Base-by-base conservation (phyloP, 2,797 vertebrate species). In the Eremophila alpestris region DNA sequence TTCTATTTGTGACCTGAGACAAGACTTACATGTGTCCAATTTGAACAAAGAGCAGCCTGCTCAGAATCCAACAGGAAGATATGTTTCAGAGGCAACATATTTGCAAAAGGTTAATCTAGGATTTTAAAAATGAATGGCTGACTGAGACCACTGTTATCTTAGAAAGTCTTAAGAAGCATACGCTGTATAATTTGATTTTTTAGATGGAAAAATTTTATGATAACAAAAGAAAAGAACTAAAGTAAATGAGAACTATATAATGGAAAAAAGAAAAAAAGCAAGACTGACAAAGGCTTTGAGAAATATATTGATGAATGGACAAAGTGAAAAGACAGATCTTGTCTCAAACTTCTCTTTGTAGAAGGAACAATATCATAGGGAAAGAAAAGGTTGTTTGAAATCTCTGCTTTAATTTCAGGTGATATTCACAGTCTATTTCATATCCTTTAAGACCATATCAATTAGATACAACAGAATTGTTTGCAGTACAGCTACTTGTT, bases 171-270 rank as follows among this genome's bases (percentile, higher is more conserved):
- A 94, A 78, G 92, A 83, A 93, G 77, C 22, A 74, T 63, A 76
- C 29, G 11, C 18, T 60, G 78, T 49, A n/a, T 78, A 95, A 92
- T 90, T 95, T 74, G 84, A 45, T 64, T 93, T 95, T 93, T 95
- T 36, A 95, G 85, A 92, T 87, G 58, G 76, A 65, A 88, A 81
- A 40, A 54, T 15, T 81, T 95, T 87, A 59, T 67, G 92, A 93
- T 65, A 94, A 49, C 15, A 80, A 85, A 51, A 88, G 30, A 91
- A 93, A 90, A 85, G 51, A 52, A 43, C 49, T 93, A 75, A 94
- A 87, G 48, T 65, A 96, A 94, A 84, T 87, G 83, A 95, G 76
- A 93, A 91, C 19, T 41, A 92, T 75, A 32, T 46, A 93, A 83
- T 59, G 59, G 34, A 91, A 79, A 46, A 87, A 52, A 89, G 16